These are phyloP conservation scores for Iphiclides podalirius DNA, from an alignment of 2,888 invertebrate species.

Conservation along the genomic window DNA sequence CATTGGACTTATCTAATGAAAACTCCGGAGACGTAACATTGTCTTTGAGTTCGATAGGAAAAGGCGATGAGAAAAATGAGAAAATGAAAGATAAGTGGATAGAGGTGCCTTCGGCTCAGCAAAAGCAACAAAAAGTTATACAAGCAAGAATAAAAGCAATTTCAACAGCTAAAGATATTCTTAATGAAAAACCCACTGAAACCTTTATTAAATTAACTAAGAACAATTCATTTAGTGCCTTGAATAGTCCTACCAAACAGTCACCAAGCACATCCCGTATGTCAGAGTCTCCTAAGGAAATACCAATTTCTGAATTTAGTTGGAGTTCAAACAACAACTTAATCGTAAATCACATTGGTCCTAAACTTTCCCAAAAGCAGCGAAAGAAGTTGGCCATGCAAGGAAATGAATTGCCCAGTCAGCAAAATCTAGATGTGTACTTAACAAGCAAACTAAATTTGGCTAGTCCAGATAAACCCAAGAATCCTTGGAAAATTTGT, in stretches of 20 bases:
- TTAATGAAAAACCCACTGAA: constrained; percentile 56
- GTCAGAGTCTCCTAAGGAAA: constrained; percentile 62
- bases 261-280: constrained; percentile 46
- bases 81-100: constrained; percentile 66
- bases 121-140: constrained; percentile 71
- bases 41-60: constrained; percentile 56
- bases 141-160: constrained; percentile 73
- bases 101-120: constrained; percentile 61
- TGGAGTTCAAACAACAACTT: constrained; percentile 55
- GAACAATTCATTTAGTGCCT: constrained; percentile 49
- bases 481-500: constrained; percentile 70
- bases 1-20: constrained; percentile 62
- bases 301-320: constrained; percentile 44
- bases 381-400: constrained; percentile 80
- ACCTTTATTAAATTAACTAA: constrained; percentile 61
- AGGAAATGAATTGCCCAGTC: constrained; percentile 43
- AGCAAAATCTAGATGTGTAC: constrained; percentile 51
- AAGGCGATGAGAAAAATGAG: constrained; percentile 47
- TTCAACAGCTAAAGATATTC: constrained; percentile 57
- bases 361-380: constrained; percentile 83
- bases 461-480: constrained; percentile 63
- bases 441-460: constrained; percentile 47
- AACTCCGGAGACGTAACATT: constrained; percentile 61
- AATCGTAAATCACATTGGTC: constrained; percentile 64
- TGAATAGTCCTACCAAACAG: constrained; percentile 31